A percentile compares a stretch with the other conserved stretches of the same genome.
Evolutionary conservation across 2,888 invertebrate genomes (phyloP).

Genomic region (Melieria crassipennis): DNA sequence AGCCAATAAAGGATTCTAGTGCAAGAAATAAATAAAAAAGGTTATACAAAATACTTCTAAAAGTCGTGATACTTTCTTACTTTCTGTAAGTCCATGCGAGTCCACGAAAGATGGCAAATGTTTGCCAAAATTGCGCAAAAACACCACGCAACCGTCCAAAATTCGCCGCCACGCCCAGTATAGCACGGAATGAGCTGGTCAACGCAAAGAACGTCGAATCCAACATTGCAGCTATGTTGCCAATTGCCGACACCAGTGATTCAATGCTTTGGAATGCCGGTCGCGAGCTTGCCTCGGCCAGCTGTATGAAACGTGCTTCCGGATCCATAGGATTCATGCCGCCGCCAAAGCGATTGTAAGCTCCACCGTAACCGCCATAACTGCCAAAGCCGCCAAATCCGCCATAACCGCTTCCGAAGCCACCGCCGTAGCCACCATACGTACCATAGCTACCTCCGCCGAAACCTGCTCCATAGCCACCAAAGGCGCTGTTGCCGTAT

Average conservation of each 20-base stretch:
- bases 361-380: constrained; percentile 53
- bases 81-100: constrained; percentile 82
- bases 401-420: constrained; percentile 50
- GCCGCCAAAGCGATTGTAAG: constrained; percentile 58
- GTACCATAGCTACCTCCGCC: constrained; percentile 41
- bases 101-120: constrained; percentile 83
- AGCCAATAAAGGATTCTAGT: constrained; percentile 61
- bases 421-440: constrained; percentile 36
- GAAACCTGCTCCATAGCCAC: constrained; percentile 51
- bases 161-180: constrained; percentile 95
- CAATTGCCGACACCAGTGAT: constrained; percentile 88
- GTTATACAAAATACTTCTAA: not conserved
- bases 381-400: constrained; percentile 50
- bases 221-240: constrained; percentile 94
- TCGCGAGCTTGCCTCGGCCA: constrained; percentile 90
- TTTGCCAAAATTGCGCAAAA: constrained; percentile 87
- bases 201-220: constrained; percentile 97
- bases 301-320: constrained; percentile 76
- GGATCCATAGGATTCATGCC: constrained; percentile 57
- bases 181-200: constrained; percentile 94
- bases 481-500: constrained; percentile 48
- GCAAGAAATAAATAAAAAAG: not conserved
- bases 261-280: constrained; percentile 96
- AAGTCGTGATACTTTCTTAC: constrained; percentile 54
- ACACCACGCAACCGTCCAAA: constrained; percentile 84